Evolutionary conservation across 2,888 invertebrate genomes (phyloP), one percentile per base, ranked within the genome.

Genomic region (Coecobrya sp.): DNA sequence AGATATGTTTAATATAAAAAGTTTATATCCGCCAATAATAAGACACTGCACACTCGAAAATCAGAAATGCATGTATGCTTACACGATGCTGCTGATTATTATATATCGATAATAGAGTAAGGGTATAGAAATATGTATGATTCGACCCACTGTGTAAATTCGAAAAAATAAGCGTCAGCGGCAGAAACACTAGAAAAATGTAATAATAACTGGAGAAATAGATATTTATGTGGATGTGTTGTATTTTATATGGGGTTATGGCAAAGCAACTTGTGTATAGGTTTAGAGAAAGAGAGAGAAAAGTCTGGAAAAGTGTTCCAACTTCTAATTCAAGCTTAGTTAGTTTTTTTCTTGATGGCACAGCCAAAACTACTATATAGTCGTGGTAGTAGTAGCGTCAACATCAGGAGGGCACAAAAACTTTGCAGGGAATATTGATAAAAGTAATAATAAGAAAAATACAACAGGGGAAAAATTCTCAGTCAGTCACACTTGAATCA

Each of bases 391-490:
- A 76, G 55, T 86, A 89, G 89, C 89, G 87, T 89, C 84, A 84
- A 87, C 84, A 86, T 76, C 86, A 87, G 84, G 86, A 92, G 92
- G 91, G 92, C 89, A 86, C 49, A 68, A 30, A 19, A 92, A 92
- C 89, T 92, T 92, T 76, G 65, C 89, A 52, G 86, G 55, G 93
- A 93, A 93, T 93, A 93, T 93, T 93, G 93, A 93, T 93, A 93
- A 92, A 93, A 93, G 93, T 93, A 93, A 93, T 93, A 93, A 93
- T 90, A 92, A 91, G 70, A 86, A 93, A 90, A 93, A 90, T 92
- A 93, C 93, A 93, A 89, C 89, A 91, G 91, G 91, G 92, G 55
- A 81, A 87, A 93, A 93, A 84, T 92, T 87, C 92, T 92, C 92
- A 87, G 52, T 55, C 81, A 81, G 87, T 92, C 92, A 88, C 87